phyloP scores from a whole-genome alignment of 1,140 invertebrate genomes.

The Ctenoplectra terminalis region DNA sequence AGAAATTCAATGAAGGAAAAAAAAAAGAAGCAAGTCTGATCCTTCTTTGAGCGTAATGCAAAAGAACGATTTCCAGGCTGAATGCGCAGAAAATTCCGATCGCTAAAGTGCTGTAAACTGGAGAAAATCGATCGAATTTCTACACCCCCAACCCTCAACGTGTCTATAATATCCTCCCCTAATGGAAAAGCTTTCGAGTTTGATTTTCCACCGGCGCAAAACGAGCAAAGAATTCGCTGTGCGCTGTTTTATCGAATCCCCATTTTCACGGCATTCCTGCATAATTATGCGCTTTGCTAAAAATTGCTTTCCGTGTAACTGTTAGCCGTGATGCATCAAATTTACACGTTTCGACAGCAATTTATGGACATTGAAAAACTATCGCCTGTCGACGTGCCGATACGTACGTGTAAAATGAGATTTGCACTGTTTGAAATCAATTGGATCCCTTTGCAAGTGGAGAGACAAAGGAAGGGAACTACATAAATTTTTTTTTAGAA shows the following conservation, averaged over 20 bases:
- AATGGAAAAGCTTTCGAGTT: conserved; percentile 49
- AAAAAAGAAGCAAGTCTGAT: background rate
- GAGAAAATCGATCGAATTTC: conserved; percentile 42
- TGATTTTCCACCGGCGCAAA: conserved; percentile 26
- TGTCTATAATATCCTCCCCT: conserved; percentile 37
- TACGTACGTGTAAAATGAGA: background rate
- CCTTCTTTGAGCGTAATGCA: background rate
- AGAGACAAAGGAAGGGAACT: background rate
- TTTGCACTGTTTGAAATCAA: background rate
- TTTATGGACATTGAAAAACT: conserved; percentile 8
- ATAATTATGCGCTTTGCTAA: conserved; percentile 40
- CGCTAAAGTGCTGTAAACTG: conserved; percentile 24
- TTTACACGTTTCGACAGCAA: conserved; percentile 1
- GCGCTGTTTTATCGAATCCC: conserved; percentile 34
- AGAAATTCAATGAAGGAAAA: background rate
- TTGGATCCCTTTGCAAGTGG: background rate
- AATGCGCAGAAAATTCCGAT: conserved; percentile 24
- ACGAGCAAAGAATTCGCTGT: conserved; percentile 40
- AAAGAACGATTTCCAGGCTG: background rate
- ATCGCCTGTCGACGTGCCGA: background rate
- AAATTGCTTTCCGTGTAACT: conserved; percentile 17
- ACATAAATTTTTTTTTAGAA: background rate
- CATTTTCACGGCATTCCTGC: conserved; percentile 25
- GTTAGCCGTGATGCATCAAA: background rate
- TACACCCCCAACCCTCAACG: background rate